Conservation (phyloP, 1,140 invertebrate species). For the Rhopalosiphum maidis region DNA sequence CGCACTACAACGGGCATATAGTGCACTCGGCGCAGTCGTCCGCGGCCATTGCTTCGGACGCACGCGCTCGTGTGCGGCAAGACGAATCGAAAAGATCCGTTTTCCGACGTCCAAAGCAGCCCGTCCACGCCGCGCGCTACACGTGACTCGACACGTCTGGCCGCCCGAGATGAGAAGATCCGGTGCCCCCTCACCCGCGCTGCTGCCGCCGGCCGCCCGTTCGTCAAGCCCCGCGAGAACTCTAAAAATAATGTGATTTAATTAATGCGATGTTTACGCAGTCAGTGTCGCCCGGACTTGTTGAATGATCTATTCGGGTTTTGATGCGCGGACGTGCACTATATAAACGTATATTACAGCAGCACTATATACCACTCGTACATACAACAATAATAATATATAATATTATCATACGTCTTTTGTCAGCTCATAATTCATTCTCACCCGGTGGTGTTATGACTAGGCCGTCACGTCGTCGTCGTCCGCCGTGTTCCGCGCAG, state of each 20-base stretch:
- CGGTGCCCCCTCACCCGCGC: neutral
- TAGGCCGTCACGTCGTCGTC: neutral
- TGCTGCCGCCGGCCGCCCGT: too few species aligned
- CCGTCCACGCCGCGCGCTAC: too few species aligned
- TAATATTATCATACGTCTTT: neutral
- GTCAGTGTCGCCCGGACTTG: neutral
- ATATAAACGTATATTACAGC: too few species aligned
- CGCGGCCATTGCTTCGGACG: neutral
- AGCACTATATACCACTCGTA: too few species aligned
- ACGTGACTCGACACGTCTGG: neutral
- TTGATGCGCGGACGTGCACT: neutral
- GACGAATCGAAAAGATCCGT: neutral
- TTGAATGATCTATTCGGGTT: constrained; percentile 39
- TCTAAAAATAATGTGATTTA: constrained; percentile 53
- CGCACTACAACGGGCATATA: neutral
- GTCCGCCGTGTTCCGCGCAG: neutral
- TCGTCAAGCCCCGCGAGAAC: neutral
- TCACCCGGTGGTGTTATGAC: constrained; percentile 24
- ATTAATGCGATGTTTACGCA: constrained; percentile 43
- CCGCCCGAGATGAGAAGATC: neutral
- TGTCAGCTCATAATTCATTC: constrained; percentile 36
- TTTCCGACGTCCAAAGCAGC: neutral
- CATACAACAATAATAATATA: neutral
- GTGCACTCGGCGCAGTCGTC: neutral
- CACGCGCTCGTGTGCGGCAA: neutral